These are phyloP conservation scores for Amiota minor DNA, from an alignment of 2,888 invertebrate species.

Conservation along the genomic window DNA sequence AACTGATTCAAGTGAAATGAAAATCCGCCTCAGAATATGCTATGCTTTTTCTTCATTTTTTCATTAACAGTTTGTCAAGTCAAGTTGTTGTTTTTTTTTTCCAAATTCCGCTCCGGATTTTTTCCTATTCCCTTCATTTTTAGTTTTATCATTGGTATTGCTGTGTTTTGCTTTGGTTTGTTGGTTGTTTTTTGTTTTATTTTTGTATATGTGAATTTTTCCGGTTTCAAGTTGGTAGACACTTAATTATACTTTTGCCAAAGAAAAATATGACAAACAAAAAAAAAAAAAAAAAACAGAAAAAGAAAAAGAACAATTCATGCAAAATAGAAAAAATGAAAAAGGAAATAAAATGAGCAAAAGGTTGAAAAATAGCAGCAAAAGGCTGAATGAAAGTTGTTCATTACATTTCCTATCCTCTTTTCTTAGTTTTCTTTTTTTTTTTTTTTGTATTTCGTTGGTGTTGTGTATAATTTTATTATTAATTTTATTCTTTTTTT, in stretches of 20 bases:
- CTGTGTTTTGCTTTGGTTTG: background rate
- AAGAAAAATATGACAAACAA: background rate
- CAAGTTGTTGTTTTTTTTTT: background rate
- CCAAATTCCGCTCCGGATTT: too few species aligned
- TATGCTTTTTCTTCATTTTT: constrained; percentile 3
- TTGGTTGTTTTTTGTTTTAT: background rate
- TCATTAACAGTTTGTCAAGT: constrained; percentile 26
- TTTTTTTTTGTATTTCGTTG: constrained; percentile 9
- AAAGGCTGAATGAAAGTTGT: constrained; percentile 4
- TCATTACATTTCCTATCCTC: constrained; percentile 3
- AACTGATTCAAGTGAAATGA: too few species aligned
- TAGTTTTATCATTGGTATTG: background rate
- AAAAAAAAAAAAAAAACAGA: background rate
- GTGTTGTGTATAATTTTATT: background rate
- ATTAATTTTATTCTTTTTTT: background rate
- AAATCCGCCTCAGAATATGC: constrained; percentile 16
- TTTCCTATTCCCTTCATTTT: background rate
- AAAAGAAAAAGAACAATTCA: background rate
- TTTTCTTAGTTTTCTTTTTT: background rate
- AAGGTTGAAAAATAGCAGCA: background rate
- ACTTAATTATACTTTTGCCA: constrained; percentile 18
- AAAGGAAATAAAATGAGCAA: background rate
- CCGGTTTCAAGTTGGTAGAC: constrained; percentile 11
- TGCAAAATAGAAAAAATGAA: background rate
- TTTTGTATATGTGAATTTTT: constrained; percentile 9